Evolutionary conservation across 2,113 vertebrate genomes (phyloP), one percentile per base, ranked within the genome.

Genomic region (Strix aluco): DNA sequence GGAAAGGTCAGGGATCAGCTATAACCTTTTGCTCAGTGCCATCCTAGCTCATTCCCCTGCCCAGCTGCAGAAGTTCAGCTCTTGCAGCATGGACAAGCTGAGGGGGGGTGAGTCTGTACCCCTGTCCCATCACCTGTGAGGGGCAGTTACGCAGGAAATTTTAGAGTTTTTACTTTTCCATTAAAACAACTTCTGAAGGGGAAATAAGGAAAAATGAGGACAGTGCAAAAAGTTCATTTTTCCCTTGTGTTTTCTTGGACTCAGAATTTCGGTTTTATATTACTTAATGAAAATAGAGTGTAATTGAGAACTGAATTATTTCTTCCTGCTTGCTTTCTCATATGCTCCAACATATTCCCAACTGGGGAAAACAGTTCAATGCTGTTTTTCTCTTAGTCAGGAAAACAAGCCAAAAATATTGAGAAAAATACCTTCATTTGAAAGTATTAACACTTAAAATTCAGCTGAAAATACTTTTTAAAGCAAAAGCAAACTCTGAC

Each of bases 1-100:
- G 81, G 72, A 96, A 97, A 97, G 93, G 93, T 95, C 96, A 96
- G 85, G 88, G 90, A 95, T 96, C 93, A 96, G 67, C 82, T 66
- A 25, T 63, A 88, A 95, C 95, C 92, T 96, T 94, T 95, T 44
- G 25, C 79, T 96, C 13, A 0, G 13, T 66, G 71, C 62, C 46
- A 51, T 62, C 62, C 81, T 38, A 42, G 59, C 72, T 88, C 52
- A 3, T 3, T 94, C 70, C 75, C 15, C 26, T 75, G 38, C 52
- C 52, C 0, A 6, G 58, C 34, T 9, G 4, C 70, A 65, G 49
- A 30, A 38, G 42, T 22, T 81, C 72, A 29, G 67, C 67, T 70
- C 81, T 13, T 36, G 40, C 44, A 75, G 57, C 2, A 0, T 26
- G 81, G 73, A 49, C 52, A 40, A 42, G 44, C 16, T 49, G 34